A percentile compares a stretch with the other conserved stretches of the same genome.
Conservation (phyloP, 2,797 vertebrate genomes). For the Poecilia picta region DNA sequence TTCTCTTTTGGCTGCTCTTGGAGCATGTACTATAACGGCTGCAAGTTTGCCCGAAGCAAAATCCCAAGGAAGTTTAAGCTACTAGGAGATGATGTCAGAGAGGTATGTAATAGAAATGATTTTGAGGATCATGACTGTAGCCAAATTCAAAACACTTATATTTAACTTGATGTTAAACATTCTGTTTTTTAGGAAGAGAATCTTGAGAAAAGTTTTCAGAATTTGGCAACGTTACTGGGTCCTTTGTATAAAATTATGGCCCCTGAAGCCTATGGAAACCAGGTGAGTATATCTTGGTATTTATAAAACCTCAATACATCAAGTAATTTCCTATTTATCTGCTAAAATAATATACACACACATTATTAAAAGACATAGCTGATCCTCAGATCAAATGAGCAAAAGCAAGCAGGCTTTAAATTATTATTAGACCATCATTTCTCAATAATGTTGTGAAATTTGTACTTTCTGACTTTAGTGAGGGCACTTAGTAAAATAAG, state of each 20-base stretch:
- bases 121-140: not conserved
- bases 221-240: conserved; percentile 89
- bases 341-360: not conserved
- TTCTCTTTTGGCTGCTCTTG: conserved; percentile 99
- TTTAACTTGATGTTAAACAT: not conserved
- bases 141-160: not conserved
- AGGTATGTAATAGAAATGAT: conserved; percentile 78
- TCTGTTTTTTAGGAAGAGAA: conserved; percentile 88
- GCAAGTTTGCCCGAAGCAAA: conserved; percentile 99
- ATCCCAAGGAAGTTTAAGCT: conserved; percentile 98
- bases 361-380: not conserved
- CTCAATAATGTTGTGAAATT: not conserved
- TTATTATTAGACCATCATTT: not conserved
- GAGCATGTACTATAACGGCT: conserved; percentile 99
- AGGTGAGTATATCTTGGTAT: conserved; percentile 79
- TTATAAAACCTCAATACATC: not conserved
- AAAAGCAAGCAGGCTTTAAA: not conserved
- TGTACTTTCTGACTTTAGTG: not conserved
- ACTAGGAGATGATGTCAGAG: conserved; percentile 92
- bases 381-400: not conserved
- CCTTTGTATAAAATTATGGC: conserved; percentile 95
- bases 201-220: conserved; percentile 91
- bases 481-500: not conserved
- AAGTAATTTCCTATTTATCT: not conserved
- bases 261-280: conserved; percentile 95